phyloP scores from a whole-genome alignment of 1,140 invertebrate genomes.

The Phthorimaea operculella region DNA sequence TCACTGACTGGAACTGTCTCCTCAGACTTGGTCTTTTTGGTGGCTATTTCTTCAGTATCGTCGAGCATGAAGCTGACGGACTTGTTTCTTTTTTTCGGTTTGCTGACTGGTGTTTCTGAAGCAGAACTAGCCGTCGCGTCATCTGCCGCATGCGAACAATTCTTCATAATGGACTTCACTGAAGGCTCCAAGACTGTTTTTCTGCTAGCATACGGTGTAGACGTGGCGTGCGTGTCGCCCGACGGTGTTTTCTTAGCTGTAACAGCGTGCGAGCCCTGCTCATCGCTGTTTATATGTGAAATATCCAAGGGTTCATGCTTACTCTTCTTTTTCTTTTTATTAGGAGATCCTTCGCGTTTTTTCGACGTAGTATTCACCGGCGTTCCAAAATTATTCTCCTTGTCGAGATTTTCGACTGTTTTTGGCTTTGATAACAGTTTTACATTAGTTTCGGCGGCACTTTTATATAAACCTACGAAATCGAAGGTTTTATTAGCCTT shows the following conservation, averaged over 20 bases:
- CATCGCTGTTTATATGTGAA: constrained; percentile 25
- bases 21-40: constrained; percentile 46
- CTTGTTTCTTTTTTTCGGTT: constrained; percentile 53
- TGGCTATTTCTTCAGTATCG: constrained; percentile 34
- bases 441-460: constrained; percentile 25
- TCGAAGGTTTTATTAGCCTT: constrained; percentile 34
- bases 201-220: constrained; percentile 23
- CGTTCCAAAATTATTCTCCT: not conserved
- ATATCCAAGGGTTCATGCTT: constrained; percentile 22
- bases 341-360: constrained; percentile 14
- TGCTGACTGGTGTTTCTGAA: constrained; percentile 15
- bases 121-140: constrained; percentile 13
- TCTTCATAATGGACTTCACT: constrained; percentile 34
- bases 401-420: constrained; percentile 2
- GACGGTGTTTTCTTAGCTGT: constrained; percentile 7
- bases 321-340: constrained; percentile 29
- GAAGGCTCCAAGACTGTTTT: constrained; percentile 10
- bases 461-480: constrained; percentile 39
- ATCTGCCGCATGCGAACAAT: constrained; percentile 5
- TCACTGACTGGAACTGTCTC: constrained; percentile 15
- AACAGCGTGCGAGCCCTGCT: constrained; percentile 16
- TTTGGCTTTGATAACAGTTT: constrained; percentile 9
- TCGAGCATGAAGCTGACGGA: constrained; percentile 56
- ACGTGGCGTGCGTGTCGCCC: constrained; percentile 24
- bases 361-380: not conserved